A percentile compares a stretch with the other conserved stretches of the same genome.
phyloP scores from a whole-genome alignment of 1,140 invertebrate genomes.

The Dendrolimus punctatus region DNA sequence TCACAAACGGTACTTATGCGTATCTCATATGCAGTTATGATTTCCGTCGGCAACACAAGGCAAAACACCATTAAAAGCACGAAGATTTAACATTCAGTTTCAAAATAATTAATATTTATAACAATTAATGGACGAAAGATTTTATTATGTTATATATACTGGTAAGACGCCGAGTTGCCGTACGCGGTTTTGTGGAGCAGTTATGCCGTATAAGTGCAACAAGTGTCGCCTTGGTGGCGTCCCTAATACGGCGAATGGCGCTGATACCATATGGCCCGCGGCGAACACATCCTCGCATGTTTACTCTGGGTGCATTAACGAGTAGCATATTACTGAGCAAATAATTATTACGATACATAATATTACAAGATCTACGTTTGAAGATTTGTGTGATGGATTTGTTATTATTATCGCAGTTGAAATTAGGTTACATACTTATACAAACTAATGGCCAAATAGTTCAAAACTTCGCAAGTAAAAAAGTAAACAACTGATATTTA shows the following conservation, averaged over 20 bases:
- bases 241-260: constrained; percentile 59
- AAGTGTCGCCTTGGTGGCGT: constrained; percentile 61
- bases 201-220: constrained; percentile 68
- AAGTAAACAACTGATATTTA: too few species aligned
- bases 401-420: background rate
- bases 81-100: too few species aligned
- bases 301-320: constrained; percentile 31
- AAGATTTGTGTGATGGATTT: constrained; percentile 7
- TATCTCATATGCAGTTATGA: constrained; percentile 48
- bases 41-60: constrained; percentile 19
- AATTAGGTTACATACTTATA: too few species aligned
- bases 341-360: constrained; percentile 8
- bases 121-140: constrained; percentile 20
- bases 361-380: constrained; percentile 25
- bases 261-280: constrained; percentile 61
- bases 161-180: constrained; percentile 35
- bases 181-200: constrained; percentile 54
- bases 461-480: too few species aligned
- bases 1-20: constrained; percentile 36
- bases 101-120: constrained; percentile 19
- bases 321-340: constrained; percentile 24
- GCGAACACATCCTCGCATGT: constrained; percentile 52
- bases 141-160: constrained; percentile 27
- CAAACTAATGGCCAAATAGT: too few species aligned
- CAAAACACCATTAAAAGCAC: too few species aligned